phyloP scores from a whole-genome alignment of 2,888 invertebrate species.

The Drosophila borealis region DNA sequence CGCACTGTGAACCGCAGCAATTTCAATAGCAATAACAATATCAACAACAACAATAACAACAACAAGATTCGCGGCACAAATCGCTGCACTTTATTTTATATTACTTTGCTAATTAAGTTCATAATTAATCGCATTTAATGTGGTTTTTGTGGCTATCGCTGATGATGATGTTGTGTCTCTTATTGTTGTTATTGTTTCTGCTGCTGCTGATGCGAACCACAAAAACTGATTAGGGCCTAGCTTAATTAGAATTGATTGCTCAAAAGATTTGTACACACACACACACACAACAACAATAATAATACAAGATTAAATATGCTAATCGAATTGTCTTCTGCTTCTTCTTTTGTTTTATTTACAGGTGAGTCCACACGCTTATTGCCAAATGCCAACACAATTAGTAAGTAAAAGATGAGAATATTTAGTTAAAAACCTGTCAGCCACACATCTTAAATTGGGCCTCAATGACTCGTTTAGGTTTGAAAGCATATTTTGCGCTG shows the following conservation, averaged over 20 bases:
- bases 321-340: constrained; percentile 45
- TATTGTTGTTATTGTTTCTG: constrained; percentile 21
- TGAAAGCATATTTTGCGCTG: constrained; percentile 60
- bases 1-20: constrained; percentile 43
- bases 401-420: constrained; percentile 72
- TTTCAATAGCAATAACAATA: constrained; percentile 38
- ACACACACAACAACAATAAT: constrained; percentile 19
- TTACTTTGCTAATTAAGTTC: constrained; percentile 77
- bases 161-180: constrained; percentile 31
- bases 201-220: constrained; percentile 43
- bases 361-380: constrained; percentile 82
- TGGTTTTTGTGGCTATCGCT: constrained; percentile 51
- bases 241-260: constrained; percentile 77
- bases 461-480: constrained; percentile 38
- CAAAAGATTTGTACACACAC: constrained; percentile 64
- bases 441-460: constrained; percentile 30
- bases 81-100: constrained; percentile 72
- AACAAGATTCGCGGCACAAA: constrained; percentile 47
- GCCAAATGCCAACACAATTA: constrained; percentile 77
- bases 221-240: constrained; percentile 67
- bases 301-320: constrained; percentile 50
- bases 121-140: constrained; percentile 74
- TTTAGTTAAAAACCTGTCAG: constrained; percentile 45
- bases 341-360: constrained; percentile 61
- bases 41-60: constrained; percentile 24